A percentile compares a stretch with the other conserved stretches of the same genome.
Conservation (phyloP, 2,113 vertebrate species). For the Boulengeromyrus knoepffleri region DNA sequence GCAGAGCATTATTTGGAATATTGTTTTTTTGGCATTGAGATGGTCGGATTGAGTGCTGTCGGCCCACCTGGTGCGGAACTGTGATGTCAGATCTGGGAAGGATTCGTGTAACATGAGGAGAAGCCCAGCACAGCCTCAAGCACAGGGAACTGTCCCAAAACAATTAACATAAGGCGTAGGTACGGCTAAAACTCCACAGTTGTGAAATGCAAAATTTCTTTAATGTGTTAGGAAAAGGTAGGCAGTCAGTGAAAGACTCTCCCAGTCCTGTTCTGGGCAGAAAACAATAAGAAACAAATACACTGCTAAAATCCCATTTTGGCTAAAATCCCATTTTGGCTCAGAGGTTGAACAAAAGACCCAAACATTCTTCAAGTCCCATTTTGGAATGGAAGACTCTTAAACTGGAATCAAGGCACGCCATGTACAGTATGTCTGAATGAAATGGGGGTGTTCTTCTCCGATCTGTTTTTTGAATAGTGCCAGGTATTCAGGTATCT, state of each 20-base stretch:
- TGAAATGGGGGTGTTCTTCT: conserved; percentile 42
- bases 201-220: not conserved
- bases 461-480: conserved; percentile 61
- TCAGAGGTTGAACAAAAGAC: not conserved
- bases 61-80: not conserved
- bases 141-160: not conserved
- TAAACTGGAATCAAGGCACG: not conserved
- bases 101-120: not conserved
- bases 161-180: not conserved
- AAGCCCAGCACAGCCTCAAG: not conserved
- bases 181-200: not conserved
- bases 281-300: not conserved
- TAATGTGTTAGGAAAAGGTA: not conserved
- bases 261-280: not conserved
- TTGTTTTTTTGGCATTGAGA: not conserved
- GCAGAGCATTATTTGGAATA: not conserved
- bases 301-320: not conserved
- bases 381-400: not conserved
- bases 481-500: conserved; percentile 57
- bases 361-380: not conserved
- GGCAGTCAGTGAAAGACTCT: not conserved
- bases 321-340: not conserved
- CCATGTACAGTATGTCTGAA: not conserved
- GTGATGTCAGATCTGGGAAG: not conserved
- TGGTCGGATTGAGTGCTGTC: not conserved